A percentile compares a stretch with the other conserved stretches of the same genome.
These are phyloP conservation scores for Brachymystax lenok DNA, from an alignment of 2,797 vertebrate genomes.

Conservation along the genomic window DNA sequence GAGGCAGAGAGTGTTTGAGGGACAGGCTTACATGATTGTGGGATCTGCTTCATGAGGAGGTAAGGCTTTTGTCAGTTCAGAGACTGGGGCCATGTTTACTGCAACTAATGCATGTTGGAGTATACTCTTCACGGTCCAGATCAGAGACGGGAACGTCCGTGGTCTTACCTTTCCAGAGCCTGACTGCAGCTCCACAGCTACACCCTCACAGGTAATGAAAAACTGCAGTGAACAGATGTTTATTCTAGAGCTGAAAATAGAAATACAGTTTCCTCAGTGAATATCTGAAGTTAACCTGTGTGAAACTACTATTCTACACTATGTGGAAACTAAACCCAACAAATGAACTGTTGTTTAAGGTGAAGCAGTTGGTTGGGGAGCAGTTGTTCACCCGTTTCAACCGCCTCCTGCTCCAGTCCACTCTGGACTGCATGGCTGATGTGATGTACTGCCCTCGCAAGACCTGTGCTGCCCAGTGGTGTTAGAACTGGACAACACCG, in stretches of 20 bases:
- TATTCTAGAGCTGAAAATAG: background rate
- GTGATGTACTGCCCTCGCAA: constrained; percentile 85
- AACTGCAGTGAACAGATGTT: background rate
- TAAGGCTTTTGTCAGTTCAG: constrained; percentile 81
- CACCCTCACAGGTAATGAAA: constrained; percentile 81
- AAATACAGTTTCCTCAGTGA: no score
- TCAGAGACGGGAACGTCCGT: constrained; percentile 82
- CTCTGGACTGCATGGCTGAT: constrained; percentile 86
- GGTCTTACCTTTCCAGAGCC: constrained; percentile 84
- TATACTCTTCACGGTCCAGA: constrained; percentile 82
- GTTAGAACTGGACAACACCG: constrained; percentile 76
- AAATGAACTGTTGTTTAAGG: constrained; percentile 60
- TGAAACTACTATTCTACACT: no score
- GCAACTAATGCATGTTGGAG: constrained; percentile 79
- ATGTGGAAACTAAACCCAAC: no score
- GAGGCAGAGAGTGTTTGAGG: constrained; percentile 78
- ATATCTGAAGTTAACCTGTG: background rate
- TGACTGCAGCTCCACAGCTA: constrained; percentile 78
- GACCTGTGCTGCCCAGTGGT: constrained; percentile 79
- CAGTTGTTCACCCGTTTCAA: constrained; percentile 86
- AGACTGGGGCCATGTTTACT: constrained; percentile 85
- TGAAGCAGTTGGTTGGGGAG: constrained; percentile 82
- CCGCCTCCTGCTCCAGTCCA: constrained; percentile 85
- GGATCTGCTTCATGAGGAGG: constrained; percentile 81
- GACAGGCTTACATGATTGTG: constrained; percentile 77